Percentiles rank a stretch among this genome's conserved stretches.
phyloP scores from a whole-genome alignment of 2,113 vertebrate genomes.

The Malurus melanocephalus region DNA sequence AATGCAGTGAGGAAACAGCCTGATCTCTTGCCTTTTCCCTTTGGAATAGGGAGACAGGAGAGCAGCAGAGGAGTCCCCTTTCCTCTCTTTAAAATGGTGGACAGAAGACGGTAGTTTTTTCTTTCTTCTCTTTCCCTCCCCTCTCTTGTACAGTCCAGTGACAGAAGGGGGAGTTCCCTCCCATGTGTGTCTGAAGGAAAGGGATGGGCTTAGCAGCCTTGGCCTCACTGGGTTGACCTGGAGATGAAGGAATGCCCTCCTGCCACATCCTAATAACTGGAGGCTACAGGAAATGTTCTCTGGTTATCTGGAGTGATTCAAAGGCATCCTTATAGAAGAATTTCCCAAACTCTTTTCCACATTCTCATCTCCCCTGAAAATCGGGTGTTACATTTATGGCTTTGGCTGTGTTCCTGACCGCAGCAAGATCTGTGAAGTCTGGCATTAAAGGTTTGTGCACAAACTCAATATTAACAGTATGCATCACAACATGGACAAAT shows the following conservation, averaged over 20 bases:
- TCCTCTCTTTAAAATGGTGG: slow-evolving; percentile 29
- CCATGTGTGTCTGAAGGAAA: slow-evolving; percentile 6
- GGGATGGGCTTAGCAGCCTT: slow-evolving; percentile 34
- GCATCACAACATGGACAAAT: not conserved
- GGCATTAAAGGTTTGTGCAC: not conserved
- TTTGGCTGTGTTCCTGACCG: slow-evolving; percentile 32
- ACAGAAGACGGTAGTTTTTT: not conserved
- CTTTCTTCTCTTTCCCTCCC: slow-evolving; percentile 11
- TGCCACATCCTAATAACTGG: not conserved
- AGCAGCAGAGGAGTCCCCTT: slow-evolving; percentile 14
- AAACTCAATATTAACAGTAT: not conserved
- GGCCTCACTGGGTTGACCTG: not conserved
- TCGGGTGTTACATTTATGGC: slow-evolving; percentile 30
- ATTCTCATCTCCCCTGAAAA: slow-evolving; percentile 25
- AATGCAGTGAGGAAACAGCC: not conserved
- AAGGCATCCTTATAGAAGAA: not conserved
- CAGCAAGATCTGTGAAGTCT: slow-evolving; percentile 8
- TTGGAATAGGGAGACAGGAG: not conserved
- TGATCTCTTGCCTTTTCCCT: slow-evolving; percentile 2
- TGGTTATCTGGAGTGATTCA: not conserved
- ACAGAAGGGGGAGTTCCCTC: slow-evolving; percentile 32
- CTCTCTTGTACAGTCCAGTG: not conserved
- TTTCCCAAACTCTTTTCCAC: slow-evolving; percentile 41
- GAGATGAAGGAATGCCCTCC: slow-evolving; percentile 6
- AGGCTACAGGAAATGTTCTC: not conserved